Evolutionary conservation across 2,888 invertebrate species (phyloP).

Genomic region (Rhyacophila evoluta): DNA sequence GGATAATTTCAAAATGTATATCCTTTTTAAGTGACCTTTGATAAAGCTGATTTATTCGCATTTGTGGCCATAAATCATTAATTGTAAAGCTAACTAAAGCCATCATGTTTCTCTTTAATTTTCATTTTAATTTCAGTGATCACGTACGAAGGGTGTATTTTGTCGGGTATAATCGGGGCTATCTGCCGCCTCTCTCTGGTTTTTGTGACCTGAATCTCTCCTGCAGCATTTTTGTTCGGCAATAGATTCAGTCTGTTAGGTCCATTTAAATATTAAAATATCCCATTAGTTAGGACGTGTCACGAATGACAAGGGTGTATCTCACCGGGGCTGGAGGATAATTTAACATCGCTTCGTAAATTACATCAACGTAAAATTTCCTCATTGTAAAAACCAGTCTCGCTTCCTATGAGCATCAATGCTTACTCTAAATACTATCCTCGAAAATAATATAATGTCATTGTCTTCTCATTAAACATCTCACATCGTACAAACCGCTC

Average conservation of each 20-base stretch:
- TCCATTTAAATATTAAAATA: conserved; percentile 36
- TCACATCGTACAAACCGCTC: too few relatives aligned
- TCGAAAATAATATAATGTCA: too few relatives aligned
- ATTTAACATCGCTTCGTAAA: conserved; percentile 16
- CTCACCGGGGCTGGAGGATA: conserved; percentile 19
- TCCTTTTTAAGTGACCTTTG: neutral
- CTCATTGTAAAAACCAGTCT: neutral
- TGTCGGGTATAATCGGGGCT: neutral
- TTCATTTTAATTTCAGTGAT: conserved; percentile 10
- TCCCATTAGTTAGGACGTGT: conserved; percentile 34
- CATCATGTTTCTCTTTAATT: neutral
- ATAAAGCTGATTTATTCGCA: neutral
- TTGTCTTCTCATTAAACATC: too few relatives aligned
- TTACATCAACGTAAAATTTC: conserved; percentile 25
- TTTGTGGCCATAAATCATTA: neutral
- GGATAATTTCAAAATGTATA: too few relatives aligned
- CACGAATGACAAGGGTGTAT: conserved; percentile 38
- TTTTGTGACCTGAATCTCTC: neutral
- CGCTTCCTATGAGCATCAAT: too few relatives aligned
- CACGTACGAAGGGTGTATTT: conserved; percentile 5
- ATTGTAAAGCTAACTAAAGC: neutral
- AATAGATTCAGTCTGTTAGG: conserved; percentile 29
- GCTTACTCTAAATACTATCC: too few relatives aligned
- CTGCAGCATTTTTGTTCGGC: neutral
- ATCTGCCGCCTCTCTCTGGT: neutral